A percentile compares a stretch with the other conserved stretches of the same genome.
phyloP scores from a whole-genome alignment of 2,888 invertebrate genomes.

The Villa cingulata region DNA sequence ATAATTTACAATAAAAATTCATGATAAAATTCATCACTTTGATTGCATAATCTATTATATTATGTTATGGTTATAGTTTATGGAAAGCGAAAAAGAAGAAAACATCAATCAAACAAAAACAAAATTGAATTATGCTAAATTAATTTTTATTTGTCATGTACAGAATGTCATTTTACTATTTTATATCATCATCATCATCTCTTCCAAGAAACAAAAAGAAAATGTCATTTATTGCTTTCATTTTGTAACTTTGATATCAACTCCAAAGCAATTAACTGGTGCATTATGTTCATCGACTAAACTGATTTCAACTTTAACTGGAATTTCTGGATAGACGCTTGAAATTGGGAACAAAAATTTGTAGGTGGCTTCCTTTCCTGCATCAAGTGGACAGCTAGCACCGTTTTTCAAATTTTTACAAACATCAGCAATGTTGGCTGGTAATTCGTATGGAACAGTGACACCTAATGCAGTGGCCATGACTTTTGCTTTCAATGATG shows the following conservation, averaged over 20 bases:
- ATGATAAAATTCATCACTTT: too few species aligned
- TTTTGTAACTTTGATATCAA: constrained; percentile 14
- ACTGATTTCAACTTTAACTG: constrained; percentile 25
- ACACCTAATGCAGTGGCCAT: constrained; percentile 25
- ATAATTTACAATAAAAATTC: too few species aligned
- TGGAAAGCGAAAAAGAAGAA: too few species aligned
- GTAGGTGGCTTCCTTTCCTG: constrained; percentile 27
- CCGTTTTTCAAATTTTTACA: constrained; percentile 24
- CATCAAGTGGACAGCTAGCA: constrained; percentile 27
- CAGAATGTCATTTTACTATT: too few species aligned
- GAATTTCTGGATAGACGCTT: constrained; percentile 26
- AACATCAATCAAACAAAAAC: too few species aligned
- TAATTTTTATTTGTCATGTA: too few species aligned
- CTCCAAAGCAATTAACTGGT: constrained; percentile 24
- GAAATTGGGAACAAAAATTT: constrained; percentile 25
- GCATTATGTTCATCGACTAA: constrained; percentile 19
- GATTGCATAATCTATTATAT: too few species aligned
- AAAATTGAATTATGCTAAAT: too few species aligned
- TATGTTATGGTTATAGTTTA: too few species aligned
- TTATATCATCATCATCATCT: too few species aligned
- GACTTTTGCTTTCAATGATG: constrained; percentile 20
- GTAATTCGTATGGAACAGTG: constrained; percentile 25
- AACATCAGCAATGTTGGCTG: constrained; percentile 24
- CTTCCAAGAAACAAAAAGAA: too few species aligned
- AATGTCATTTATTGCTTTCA: too few species aligned